These are phyloP conservation scores for Nomada fucata DNA, from an alignment of 2,888 invertebrate species.

Conservation along the genomic window DNA sequence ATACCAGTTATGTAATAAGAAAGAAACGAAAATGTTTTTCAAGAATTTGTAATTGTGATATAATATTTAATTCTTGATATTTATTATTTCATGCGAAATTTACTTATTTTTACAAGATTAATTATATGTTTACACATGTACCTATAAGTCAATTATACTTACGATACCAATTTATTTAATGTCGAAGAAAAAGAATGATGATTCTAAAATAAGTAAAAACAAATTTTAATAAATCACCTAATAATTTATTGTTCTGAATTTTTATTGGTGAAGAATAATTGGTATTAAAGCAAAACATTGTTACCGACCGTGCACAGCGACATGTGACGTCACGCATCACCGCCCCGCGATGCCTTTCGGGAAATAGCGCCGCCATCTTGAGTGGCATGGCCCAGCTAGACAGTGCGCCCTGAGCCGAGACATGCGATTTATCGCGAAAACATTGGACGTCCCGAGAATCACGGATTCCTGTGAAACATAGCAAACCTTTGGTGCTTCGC, in stretches of 20 bases:
- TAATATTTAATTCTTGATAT: not conserved
- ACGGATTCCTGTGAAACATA: slow-evolving; percentile 69
- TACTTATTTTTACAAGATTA: not conserved
- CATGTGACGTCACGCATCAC: slow-evolving; percentile 69
- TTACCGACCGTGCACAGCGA: slow-evolving; percentile 46
- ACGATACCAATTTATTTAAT: not conserved
- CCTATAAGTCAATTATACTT: not conserved
- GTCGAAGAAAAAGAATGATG: not conserved
- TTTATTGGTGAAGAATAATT: slow-evolving; percentile 26
- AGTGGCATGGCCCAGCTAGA: slow-evolving; percentile 80
- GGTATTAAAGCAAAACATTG: slow-evolving; percentile 23
- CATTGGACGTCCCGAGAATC: slow-evolving; percentile 65
- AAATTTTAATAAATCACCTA: slow-evolving; percentile 6
- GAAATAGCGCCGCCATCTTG: slow-evolving; percentile 80
- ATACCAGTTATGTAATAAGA: too few relatives aligned
- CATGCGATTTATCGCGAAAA: slow-evolving; percentile 73
- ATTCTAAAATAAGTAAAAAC: too few relatives aligned
- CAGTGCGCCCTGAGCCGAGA: slow-evolving; percentile 77
- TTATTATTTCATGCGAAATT: not conserved
- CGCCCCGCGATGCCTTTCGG: slow-evolving; percentile 74
- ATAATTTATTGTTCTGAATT: not conserved
- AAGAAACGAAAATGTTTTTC: not conserved
- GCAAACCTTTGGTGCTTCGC: slow-evolving; percentile 49
- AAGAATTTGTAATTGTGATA: not conserved
- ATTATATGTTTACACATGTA: not conserved